Conservation (phyloP, 2,113 vertebrate species). For the Trochalopteron elliotii region DNA sequence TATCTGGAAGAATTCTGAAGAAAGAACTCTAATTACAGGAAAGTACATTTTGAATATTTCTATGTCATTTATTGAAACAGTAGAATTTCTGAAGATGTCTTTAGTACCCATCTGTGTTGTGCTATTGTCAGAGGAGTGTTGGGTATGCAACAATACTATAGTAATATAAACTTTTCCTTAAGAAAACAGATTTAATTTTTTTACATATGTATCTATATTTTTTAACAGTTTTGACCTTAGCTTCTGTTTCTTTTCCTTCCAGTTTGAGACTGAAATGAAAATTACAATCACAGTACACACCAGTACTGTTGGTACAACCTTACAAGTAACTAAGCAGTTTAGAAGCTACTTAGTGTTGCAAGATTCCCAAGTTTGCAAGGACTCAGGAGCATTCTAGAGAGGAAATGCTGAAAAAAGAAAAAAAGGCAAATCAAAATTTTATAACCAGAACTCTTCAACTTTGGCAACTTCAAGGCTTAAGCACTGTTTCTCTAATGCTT, state of each 20-base stretch:
- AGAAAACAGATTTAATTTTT: neutral
- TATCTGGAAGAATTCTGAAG: neutral
- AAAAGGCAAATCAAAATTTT: neutral
- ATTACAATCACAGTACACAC: neutral
- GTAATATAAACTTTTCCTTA: neutral
- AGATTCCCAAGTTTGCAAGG: neutral
- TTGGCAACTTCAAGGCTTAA: neutral
- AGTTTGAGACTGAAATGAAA: neutral
- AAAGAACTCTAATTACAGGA: neutral
- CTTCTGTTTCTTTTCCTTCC: neutral
- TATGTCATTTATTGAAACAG: neutral
- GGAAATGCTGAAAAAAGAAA: neutral
- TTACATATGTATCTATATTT: neutral
- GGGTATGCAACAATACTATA: neutral
- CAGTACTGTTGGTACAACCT: neutral
- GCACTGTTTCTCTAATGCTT: neutral
- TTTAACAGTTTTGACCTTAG: neutral
- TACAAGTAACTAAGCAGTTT: neutral
- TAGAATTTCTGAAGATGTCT: neutral
- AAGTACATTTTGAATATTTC: neutral
- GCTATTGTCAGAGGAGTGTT: neutral
- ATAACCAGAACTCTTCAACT: neutral
- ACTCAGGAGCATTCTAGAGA: neutral
- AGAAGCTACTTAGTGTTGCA: neutral
- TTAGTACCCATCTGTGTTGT: neutral